Evolutionary conservation across 2,888 invertebrate species (phyloP), one percentile per base, ranked within the genome.

Genomic region (Automeris io): DNA sequence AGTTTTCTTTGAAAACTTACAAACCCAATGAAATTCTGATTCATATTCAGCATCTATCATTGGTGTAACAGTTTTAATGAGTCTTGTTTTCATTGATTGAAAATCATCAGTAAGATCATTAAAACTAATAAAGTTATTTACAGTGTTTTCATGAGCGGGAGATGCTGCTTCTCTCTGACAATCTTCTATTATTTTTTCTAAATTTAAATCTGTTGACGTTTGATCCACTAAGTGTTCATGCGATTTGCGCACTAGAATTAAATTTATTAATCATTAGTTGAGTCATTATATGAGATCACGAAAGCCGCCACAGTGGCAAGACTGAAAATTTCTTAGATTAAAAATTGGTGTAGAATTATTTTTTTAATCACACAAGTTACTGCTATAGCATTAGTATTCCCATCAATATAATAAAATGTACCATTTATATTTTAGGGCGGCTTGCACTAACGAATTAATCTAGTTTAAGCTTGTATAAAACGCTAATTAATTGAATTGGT

Each of bases 21-120:
- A 29, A 32, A 54, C 54, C 83, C 83, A 85, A 34, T 69, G 50
- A 54, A 79, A 82, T 40, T 66, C 45, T 4, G 48, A 41, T 25
- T 68, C 61, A 40, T 65, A 66, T 29, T 66, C 54, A 2, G 46
- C 45, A 3, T 65, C 49, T 46, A 83, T 43, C 78, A 86, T 78
- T 2, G 85, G 81, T 19, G 53, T 38, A 16, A 77, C 41, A 57
- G 67, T 78, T 42, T 55, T 63, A 5, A 78, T 53, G 2, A 70
- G 49, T 43, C 51, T 64, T 23, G 35, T 46, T 54, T 59, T 72
- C 33, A 50, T 46, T 6, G 38, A 36, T 39, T 59, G 49, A 21
- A 43, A 23, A 37, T 64, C 55, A 8, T 50, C 37, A 37, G 48
- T 46, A 6, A 43, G 33, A 23, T 61, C 54, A 13, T 54, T 48